Base-by-base conservation (phyloP, 2,888 invertebrate genomes). In the Orthosia cruda region DNA sequence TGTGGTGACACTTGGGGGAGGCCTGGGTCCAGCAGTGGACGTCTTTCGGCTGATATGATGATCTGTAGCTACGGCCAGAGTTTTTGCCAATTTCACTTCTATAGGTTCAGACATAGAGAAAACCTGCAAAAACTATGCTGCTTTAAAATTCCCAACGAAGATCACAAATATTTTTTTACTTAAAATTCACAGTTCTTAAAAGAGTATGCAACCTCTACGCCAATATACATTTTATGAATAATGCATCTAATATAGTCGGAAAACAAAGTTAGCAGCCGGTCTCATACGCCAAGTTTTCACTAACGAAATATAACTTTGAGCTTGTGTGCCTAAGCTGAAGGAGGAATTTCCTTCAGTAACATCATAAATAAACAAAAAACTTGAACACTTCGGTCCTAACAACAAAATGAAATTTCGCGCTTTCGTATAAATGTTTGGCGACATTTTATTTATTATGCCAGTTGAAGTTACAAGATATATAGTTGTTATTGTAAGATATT, bases 351-450 rank as follows among this genome's bases (percentile, higher is more conserved):
- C 74, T 83, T 84, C 79, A 64, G 85, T 80, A 88, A 88, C 86
- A 83, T 87, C 85, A 87, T 89, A 88, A 87, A 89, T 88, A 91
- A 91, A 90, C 88, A 89, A 91, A 90, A n/a, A 91, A 89, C 80
- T 89, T 89, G 83, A 78, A 80, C 74, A 88, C 70, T 80, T 80
- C 74, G 80, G 86, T 87, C 84, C 87, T 92, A 91, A 91, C 79
- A 92, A 90, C 89, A 89, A 89, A 90, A 88, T 83, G 80, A 85
- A 84, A 90, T 88, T 87, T 86, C 79, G 73, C 84, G 81, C 81
- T 63, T 78, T 82, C 77, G 81, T 87, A 88, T 87, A 88, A 88
- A 90, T 89, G 79, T 88, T 89, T 80, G 67, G 65, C 77, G 59
- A 72, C 71, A 70, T 70, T 74, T 74, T 87, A 87, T 86, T 85